These are phyloP conservation scores for Drosophila planitibia DNA, from an alignment of 2,888 invertebrate genomes.

Conservation along the genomic window DNA sequence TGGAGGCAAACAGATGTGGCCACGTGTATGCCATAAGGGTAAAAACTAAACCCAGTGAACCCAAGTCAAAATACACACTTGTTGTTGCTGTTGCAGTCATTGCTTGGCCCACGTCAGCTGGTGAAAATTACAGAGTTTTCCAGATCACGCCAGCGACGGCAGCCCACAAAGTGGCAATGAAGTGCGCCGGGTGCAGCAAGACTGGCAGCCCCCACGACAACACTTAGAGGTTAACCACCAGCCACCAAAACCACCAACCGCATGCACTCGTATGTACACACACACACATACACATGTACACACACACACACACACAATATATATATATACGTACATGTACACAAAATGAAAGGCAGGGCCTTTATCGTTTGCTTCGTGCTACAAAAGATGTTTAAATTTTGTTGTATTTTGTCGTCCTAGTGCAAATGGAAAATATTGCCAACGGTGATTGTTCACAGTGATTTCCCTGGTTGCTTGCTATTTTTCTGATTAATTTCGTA, in stretches of 20 bases:
- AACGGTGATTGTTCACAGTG: slow-evolving; percentile 48
- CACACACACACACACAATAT: slow-evolving; percentile 10
- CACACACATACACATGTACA: slow-evolving; percentile 16
- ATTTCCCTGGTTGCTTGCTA: slow-evolving; percentile 36
- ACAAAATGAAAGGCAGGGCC: slow-evolving; percentile 25
- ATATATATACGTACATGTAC: slow-evolving; percentile 13
- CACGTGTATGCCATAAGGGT: slow-evolving; percentile 17
- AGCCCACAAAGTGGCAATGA: slow-evolving; percentile 61
- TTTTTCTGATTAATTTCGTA: slow-evolving; percentile 5
- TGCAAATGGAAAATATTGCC: slow-evolving; percentile 24
- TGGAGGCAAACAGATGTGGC: slow-evolving; percentile 29
- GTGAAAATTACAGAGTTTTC: slow-evolving; percentile 65
- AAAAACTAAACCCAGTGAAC: slow-evolving; percentile 32
- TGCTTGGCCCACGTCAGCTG: slow-evolving; percentile 39
- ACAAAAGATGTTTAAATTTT: slow-evolving; percentile 40
- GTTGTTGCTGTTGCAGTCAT: slow-evolving; percentile 18
- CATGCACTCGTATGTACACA: slow-evolving; percentile 13
- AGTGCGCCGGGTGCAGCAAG: slow-evolving; percentile 30
- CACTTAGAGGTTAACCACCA: slow-evolving; percentile 74
- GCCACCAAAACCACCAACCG: slow-evolving; percentile 50
- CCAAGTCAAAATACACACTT: slow-evolving; percentile 19
- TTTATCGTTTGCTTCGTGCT: slow-evolving; percentile 52
- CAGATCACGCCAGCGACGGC: slow-evolving; percentile 47
- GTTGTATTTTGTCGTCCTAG: slow-evolving; percentile 24
- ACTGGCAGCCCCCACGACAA: slow-evolving; percentile 50